Evolutionary conservation across 1,140 invertebrate genomes (phyloP).

Genomic region (Anastrepha ludens): DNA sequence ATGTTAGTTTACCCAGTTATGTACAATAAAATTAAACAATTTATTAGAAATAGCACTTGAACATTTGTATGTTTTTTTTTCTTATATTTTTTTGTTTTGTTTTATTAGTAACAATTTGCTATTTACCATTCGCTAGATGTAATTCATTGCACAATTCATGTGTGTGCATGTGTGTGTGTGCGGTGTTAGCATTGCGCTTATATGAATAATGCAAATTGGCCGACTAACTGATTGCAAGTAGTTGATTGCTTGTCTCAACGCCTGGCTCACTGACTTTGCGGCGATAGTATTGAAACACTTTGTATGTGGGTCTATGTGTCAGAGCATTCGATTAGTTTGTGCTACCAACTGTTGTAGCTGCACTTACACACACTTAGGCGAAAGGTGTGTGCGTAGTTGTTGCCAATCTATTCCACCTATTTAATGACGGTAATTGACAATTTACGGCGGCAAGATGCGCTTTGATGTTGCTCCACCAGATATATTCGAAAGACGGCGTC

Average conservation of each 20-base stretch:
- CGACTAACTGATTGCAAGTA: background rate
- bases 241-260: conserved; percentile 4
- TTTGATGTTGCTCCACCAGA: background rate
- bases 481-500: background rate
- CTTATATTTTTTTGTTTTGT: background rate
- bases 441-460: conserved; percentile 25
- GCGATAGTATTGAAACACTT: background rate
- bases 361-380: background rate
- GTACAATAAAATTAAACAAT: conserved; percentile 38
- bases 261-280: background rate
- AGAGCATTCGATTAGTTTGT: background rate
- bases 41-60: conserved; percentile 42
- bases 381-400: conserved; percentile 2
- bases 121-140: conserved; percentile 8
- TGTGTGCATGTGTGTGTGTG: background rate
- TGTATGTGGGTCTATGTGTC: conserved; percentile 25
- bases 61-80: background rate
- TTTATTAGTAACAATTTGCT: conserved; percentile 3
- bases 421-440: conserved; percentile 43
- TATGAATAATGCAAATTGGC: conserved; percentile 51
- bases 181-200: too few species aligned
- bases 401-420: conserved; percentile 12
- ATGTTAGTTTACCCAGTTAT: background rate
- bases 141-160: background rate
- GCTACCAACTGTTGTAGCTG: background rate